A percentile compares a stretch with the other conserved stretches of the same genome.
These are phyloP conservation scores for Microctenopoma steveboyesi DNA, from an alignment of 2,797 vertebrate species.

Conservation along the genomic window DNA sequence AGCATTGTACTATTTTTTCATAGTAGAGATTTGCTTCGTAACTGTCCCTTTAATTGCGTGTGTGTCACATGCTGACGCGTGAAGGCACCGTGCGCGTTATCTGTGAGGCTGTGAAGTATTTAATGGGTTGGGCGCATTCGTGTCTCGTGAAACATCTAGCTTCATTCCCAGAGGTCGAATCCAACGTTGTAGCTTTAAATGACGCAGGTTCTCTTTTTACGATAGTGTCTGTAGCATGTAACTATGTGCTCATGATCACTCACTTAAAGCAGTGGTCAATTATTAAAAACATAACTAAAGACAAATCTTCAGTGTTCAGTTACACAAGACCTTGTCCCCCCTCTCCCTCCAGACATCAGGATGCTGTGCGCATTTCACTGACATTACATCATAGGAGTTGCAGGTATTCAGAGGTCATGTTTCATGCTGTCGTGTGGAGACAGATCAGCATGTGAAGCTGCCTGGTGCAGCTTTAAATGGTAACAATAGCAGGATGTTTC, in stretches of 20 bases:
- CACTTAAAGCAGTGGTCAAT: background rate
- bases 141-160: background rate
- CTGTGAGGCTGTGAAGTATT: too few relatives aligned
- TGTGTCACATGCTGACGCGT: too few relatives aligned
- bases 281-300: background rate
- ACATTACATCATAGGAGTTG: conserved; percentile 46
- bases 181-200: background rate
- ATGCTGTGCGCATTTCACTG: conserved; percentile 40
- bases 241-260: background rate
- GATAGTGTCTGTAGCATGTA: background rate
- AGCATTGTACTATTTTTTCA: too few relatives aligned
- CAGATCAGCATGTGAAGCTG: conserved; percentile 8
- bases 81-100: too few relatives aligned
- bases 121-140: too few relatives aligned
- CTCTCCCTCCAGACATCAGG: conserved; percentile 12
- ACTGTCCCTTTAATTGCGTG: too few relatives aligned
- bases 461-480: conserved; percentile 28
- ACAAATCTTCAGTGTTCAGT: background rate
- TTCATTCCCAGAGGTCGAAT: background rate
- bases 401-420: conserved; percentile 28
- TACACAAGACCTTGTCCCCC: conserved; percentile 15
- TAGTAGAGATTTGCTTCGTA: too few relatives aligned
- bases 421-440: conserved; percentile 41
- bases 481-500: conserved; percentile 25
- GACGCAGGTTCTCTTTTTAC: background rate